Evolutionary conservation across 2,113 vertebrate species (phyloP).

Genomic region (Pollachius pollachius): DNA sequence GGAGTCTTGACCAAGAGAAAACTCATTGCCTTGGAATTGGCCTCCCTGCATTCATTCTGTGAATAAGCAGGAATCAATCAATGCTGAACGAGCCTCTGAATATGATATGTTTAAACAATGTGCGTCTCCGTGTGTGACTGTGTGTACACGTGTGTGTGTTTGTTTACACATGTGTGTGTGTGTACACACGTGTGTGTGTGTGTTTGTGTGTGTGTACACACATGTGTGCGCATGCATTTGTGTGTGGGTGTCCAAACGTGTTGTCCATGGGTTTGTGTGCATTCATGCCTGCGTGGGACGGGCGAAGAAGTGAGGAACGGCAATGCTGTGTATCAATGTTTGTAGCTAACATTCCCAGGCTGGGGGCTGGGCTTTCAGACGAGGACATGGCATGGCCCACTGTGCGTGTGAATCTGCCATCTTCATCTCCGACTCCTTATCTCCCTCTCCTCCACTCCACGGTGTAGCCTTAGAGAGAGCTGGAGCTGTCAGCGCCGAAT

Average conservation of each 20-base stretch:
- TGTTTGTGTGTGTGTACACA: too few relatives aligned
- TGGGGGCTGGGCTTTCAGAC: constrained; percentile 36
- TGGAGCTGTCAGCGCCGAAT: constrained; percentile 24
- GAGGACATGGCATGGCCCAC: constrained; percentile 36
- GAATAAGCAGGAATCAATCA: constrained; percentile 47
- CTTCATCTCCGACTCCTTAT: constrained; percentile 11
- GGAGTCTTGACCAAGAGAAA: constrained; percentile 41
- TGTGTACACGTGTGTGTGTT: too few relatives aligned
- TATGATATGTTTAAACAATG: constrained; percentile 65
- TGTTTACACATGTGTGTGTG: too few relatives aligned
- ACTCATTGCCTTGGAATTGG: constrained; percentile 45
- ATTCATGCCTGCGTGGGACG: neutral
- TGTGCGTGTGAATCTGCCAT: neutral
- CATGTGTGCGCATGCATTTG: too few relatives aligned
- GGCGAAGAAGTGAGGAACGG: neutral
- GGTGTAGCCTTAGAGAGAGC: constrained; percentile 13
- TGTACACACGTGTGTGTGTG: too few relatives aligned
- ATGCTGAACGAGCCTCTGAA: constrained; percentile 49
- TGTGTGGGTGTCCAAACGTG: too few relatives aligned
- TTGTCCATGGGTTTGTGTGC: too few relatives aligned
- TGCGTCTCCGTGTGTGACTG: constrained; percentile 2
- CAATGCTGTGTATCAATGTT: constrained; percentile 46
- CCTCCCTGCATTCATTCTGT: too few relatives aligned
- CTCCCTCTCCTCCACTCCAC: neutral
- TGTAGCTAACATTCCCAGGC: constrained; percentile 46